Base-by-base conservation (phyloP, 2,113 vertebrate species). In the Micromys minutus region DNA sequence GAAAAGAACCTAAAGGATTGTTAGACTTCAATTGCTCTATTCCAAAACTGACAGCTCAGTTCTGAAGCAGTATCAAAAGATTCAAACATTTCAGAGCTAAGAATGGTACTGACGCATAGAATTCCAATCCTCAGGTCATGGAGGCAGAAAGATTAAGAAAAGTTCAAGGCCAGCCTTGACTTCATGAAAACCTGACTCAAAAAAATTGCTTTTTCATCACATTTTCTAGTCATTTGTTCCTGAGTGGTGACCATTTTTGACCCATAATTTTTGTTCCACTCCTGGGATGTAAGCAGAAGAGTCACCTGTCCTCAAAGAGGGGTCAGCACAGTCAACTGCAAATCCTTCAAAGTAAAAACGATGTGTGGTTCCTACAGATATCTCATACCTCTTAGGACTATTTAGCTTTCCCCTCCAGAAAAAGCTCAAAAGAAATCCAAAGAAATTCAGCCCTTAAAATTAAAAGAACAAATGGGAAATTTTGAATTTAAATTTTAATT, bases 361-460 rank as follows among this genome's bases (percentile, higher is more conserved):
- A 75, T 4, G 0, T 13, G 10, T 13, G 1, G 1, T 71, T 69
- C 65, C 63, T 16, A 52, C 42, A 57, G 39, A 75, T 7, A 55
- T 77, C 85, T 42, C 10, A 0, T 65, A 79, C 81, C 57, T 85
- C 92, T 31, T 90, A 42, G 1, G 34, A 65, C 31, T 34, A 95
- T 34, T 69, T 95, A 83, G 15, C 12, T 22, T 31, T 52, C n/a
- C 65, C 10, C n/a, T 36, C 50, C 50, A 42, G 87, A 83, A 89
- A 3, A 92, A 88, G 75, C 34, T 72, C 80, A 90, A 67, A 31
- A 90, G 39, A 15, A 61, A 39, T 45, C n/a, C 34, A 79, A 91
- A 94, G 55, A 59, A 81, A 89, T n/a, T 76, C 85, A 88, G 16
- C 65, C 6, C 55, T 94, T 75, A 84, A 93, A 89, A 95, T 31